phyloP scores from a whole-genome alignment of 2,797 vertebrate genomes.

The Morelia viridis region DNA sequence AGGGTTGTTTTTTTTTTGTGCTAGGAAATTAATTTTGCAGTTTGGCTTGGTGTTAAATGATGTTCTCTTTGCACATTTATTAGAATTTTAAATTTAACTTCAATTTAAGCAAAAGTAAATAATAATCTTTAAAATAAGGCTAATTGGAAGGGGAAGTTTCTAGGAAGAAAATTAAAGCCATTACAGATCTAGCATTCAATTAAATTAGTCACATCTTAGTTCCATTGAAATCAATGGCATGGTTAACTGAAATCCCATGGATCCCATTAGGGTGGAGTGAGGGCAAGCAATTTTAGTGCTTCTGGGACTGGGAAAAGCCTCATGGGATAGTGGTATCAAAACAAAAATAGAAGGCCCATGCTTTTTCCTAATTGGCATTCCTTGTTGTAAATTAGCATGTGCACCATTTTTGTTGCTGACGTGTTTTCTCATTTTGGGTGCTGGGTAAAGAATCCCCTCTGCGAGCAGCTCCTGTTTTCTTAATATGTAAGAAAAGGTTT shows the following conservation, averaged over 20 bases:
- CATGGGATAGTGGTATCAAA: not conserved
- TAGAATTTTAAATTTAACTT: not conserved
- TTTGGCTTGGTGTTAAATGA: constrained; percentile 32
- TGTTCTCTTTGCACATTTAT: constrained; percentile 21
- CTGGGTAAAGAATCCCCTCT: too few species aligned
- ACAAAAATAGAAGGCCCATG: not conserved
- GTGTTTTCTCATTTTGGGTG: too few species aligned
- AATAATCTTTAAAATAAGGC: too few species aligned
- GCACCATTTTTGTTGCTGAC: not conserved
- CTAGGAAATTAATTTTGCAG: constrained; percentile 52
- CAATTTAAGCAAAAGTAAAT: too few species aligned
- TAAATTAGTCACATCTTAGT: too few species aligned
- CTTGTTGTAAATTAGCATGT: not conserved
- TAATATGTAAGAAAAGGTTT: not conserved
- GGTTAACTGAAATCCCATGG: not conserved
- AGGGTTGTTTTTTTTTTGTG: constrained; percentile 2
- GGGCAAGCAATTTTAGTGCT: too few species aligned
- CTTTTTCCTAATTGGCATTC: not conserved
- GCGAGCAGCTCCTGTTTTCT: not conserved
- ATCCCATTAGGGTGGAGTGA: not conserved
- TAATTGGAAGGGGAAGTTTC: not conserved
- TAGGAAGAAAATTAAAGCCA: not conserved
- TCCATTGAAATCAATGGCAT: not conserved
- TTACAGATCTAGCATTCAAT: not conserved
- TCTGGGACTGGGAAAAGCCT: too few species aligned